Evolutionary conservation across 2,888 invertebrate genomes (phyloP).

Genomic region (Ormyrus labotus): DNA sequence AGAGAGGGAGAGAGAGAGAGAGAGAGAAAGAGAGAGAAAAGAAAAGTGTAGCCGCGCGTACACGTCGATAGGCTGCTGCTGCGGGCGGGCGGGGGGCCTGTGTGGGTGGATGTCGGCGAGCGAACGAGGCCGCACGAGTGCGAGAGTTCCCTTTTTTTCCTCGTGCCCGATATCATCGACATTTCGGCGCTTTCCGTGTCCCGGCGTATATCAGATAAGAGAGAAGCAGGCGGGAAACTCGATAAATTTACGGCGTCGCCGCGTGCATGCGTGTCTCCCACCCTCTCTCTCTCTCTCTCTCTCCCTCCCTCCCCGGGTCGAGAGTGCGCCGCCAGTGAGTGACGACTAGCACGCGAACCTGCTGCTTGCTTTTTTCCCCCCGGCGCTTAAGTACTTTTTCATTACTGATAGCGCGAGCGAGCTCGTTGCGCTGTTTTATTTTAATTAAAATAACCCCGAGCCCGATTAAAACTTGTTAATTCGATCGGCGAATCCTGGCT

Average conservation of each 20-base stretch:
- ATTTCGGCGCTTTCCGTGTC: constrained; percentile 59
- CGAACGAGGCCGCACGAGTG: neutral
- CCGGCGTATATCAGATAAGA: constrained; percentile 41
- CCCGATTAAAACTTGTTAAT: too few relatives aligned
- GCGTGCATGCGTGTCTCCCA: neutral
- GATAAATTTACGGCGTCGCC: constrained; percentile 62
- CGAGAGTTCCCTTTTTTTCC: neutral
- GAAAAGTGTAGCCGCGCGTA: too few relatives aligned
- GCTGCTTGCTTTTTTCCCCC: neutral
- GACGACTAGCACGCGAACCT: neutral
- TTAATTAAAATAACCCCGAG: constrained; percentile 19
- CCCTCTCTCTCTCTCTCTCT: neutral
- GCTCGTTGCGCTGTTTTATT: constrained; percentile 28
- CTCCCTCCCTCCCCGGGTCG: neutral
- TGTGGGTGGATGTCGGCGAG: too few relatives aligned
- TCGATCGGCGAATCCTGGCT: too few relatives aligned
- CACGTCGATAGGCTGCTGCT: too few relatives aligned
- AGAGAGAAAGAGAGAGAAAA: neutral
- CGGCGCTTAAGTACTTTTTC: constrained; percentile 36
- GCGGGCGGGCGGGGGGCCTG: too few relatives aligned
- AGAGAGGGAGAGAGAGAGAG: neutral
- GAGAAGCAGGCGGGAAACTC: constrained; percentile 24
- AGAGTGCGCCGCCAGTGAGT: neutral
- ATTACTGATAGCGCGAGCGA: constrained; percentile 8
- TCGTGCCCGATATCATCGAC: constrained; percentile 54